Evolutionary conservation across 2,888 invertebrate genomes (phyloP), one percentile per base, ranked within the genome.

Genomic region (Dryomyza anilis): DNA sequence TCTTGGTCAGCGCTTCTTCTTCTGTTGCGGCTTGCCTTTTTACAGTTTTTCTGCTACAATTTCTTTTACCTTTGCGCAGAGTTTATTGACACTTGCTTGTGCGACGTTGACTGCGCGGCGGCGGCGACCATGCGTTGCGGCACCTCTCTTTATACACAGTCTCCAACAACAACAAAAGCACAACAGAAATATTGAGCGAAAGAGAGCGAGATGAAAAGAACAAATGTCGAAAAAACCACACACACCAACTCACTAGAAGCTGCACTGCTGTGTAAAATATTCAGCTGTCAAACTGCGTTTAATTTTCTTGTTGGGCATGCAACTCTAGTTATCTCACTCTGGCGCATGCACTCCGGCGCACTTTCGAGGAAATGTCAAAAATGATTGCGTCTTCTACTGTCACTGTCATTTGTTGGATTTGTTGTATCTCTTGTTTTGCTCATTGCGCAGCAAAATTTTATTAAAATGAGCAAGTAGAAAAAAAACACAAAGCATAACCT

Each of bases 81-180:
- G 76, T 77, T 76, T 77, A 76, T 76, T 76, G 78, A 76, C 76
- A 76, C 76, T 76, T 76, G 74, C n/a, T n/a, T n/a, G n/a, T n/a
- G n/a, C 72, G 73, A 70, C 75, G 70, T 75, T 73, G 71, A n/a
- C n/a, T n/a, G n/a, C n/a, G n/a, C n/a, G n/a, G n/a, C n/a, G n/a
- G n/a, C n/a, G n/a, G n/a, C n/a, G n/a, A n/a, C n/a, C n/a, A n/a
- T n/a, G n/a, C n/a, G n/a, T n/a, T n/a, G n/a, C n/a, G n/a, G n/a
- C n/a, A n/a, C n/a, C n/a, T n/a, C n/a, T n/a, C n/a, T n/a, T n/a
- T n/a, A n/a, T n/a, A n/a, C n/a, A n/a, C n/a, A n/a, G n/a, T n/a
- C n/a, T n/a, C n/a, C n/a, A n/a, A n/a, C 45, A 29, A 29, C 25
- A 59, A 50, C 48, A 23, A 25, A 52, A 29, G 27, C n/a, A 29